Conservation (phyloP, 2,113 vertebrate genomes). For the Cololabis saira region DNA sequence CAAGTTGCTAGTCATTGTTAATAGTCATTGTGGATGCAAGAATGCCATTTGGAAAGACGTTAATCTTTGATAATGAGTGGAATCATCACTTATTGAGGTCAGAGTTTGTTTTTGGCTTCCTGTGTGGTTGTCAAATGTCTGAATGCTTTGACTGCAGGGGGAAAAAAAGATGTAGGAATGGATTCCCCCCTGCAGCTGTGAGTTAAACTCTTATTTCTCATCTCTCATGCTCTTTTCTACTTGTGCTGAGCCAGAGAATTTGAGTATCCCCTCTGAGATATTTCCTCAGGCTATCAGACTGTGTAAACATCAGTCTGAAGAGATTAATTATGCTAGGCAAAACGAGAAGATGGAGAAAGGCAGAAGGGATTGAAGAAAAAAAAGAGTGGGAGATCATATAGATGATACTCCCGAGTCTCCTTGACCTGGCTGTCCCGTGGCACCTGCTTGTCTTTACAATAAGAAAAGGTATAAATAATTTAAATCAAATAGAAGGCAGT, state of each 20-base stretch:
- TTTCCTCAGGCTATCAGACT: constrained; percentile 60
- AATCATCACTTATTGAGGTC: not conserved
- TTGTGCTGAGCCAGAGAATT: constrained; percentile 59
- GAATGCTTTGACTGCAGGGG: constrained; percentile 29
- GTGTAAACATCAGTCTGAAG: constrained; percentile 70
- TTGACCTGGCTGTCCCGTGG: constrained; percentile 54
- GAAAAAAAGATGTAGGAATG: not conserved
- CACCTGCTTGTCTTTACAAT: constrained; percentile 69
- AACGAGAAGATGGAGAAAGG: constrained; percentile 32
- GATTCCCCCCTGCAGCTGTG: constrained; percentile 3
- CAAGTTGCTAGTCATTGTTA: no score
- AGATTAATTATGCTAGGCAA: constrained; percentile 67
- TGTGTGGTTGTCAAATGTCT: constrained; percentile 2
- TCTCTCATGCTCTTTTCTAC: constrained; percentile 30
- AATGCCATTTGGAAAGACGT: no score
- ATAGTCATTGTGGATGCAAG: no score
- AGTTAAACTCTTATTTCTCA: constrained; percentile 48
- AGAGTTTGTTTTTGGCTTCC: constrained; percentile 10
- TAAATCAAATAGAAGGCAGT: constrained; percentile 70
- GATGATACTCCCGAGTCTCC: constrained; percentile 59
- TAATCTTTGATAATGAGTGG: no score
- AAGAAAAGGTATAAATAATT: constrained; percentile 74
- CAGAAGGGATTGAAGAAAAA: not conserved
- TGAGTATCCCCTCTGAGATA: constrained; percentile 38
- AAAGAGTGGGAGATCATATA: constrained; percentile 42